Evolutionary conservation across 2,113 vertebrate genomes (phyloP), one percentile per base, ranked within the genome.

Genomic region (Kobus ellipsiprymnus): DNA sequence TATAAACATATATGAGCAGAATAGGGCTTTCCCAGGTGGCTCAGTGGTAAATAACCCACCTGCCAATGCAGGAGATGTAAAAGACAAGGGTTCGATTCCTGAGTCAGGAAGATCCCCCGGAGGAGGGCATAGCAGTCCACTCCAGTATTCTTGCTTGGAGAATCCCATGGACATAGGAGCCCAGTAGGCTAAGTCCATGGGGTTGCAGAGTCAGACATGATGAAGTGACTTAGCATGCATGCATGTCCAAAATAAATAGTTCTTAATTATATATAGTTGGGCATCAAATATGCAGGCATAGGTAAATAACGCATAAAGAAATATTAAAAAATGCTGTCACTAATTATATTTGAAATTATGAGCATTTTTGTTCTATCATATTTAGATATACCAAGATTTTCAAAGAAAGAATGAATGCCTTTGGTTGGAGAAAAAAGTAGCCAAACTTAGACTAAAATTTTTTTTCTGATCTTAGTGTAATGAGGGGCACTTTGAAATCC

Each of bases 51-150:
- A 23, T 40, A 71, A 40, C 19, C 19, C n/a, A 23, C n/a, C 67
- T 71, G 19, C 67, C 67, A 71, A 40, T 23, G 10, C 19, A 36
- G 21, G n/a, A 71, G n/a, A 71, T 0, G 5, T 71, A 13, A 71
- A 36, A 71, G 67, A 71, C n/a, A 71, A 0, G 0, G 5, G n/a
- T 40, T 40, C 0, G 1, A 12, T 40, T 71, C n/a, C 67, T 40
- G 19, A 10, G 10, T 71, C 67, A 40, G 19, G 5, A 71, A 40
- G 67, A 71, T 40, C 0, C 67, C 10, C 10, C 40, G 19, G n/a
- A 23, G 19, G 21, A 71, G 67, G n/a, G 19, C 67, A 36, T 40
- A n/a, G 67, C 67, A 71, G 21, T 71, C n/a, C 11, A 71, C n/a
- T 40, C n/a, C 19, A 71, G 10, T 71, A 23, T 71, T 71, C n/a